Evolutionary conservation across 1,140 invertebrate species (phyloP), one percentile per base, ranked within the genome.

Genomic region (Tetragnatha versicolor): DNA sequence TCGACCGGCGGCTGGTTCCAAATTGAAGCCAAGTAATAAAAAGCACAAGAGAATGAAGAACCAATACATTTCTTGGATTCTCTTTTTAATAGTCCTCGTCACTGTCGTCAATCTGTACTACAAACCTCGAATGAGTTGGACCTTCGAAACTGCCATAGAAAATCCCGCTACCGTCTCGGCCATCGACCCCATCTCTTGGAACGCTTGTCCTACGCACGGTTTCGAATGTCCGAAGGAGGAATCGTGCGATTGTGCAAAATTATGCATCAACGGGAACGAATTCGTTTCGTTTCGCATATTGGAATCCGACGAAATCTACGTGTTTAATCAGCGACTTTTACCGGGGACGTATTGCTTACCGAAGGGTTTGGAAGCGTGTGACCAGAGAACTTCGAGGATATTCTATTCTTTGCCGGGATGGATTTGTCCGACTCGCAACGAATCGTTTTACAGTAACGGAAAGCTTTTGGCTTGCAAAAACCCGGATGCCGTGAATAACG

Each of bases 341-440:
- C 45, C 65, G 1, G 65, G 42, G 2, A 49, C 25, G 0, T 49
- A 68, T 51, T 68, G 65, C 33, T 14, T 68, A 3, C 65, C 65
- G 1, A 49, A 31, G 12, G 45, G 65, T 0, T 10, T 66, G 1
- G 20, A 17, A 14, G 20, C 7, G 12, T 68, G 65, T 20, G 33
- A 68, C 4, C 65, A 68, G 33, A 68, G n/a, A 1, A 31, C 65
- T 3, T 49, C 42, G 1, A 20, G 0, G 47, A 27, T 20, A 1
- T 25, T 68, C 0, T 68, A 20, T 25, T 49, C 65, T 14, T n/a
- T 51, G 65, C 6, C 65, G 25, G 65, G 65, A 33, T 70, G 49
- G 66, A 22, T 27, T 0, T 68, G 65, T 20, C 14, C 51, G 0
- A 22, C 42, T 3, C 22, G 45, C 1, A 70, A 53, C 6, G 31